A percentile compares a stretch with the other conserved stretches of the same genome.
phyloP scores from a whole-genome alignment of 2,888 invertebrate species.

The Phaedon cochleariae region DNA sequence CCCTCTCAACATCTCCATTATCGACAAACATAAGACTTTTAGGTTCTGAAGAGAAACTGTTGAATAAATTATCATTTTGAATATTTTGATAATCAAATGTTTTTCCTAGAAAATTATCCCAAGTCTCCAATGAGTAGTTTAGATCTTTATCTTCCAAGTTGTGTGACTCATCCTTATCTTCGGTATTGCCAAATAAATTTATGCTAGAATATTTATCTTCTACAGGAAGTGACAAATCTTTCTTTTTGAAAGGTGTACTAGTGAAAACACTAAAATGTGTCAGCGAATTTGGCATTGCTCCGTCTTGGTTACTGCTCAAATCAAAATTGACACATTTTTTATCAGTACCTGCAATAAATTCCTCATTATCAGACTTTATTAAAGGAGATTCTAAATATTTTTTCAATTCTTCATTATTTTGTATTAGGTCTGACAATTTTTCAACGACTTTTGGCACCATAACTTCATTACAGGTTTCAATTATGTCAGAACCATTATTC shows the following conservation, averaged over 20 bases:
- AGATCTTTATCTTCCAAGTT: constrained; percentile 35
- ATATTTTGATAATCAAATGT: constrained; percentile 55
- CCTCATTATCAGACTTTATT: neutral
- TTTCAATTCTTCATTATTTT: neutral
- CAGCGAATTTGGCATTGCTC: constrained; percentile 52
- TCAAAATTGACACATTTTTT: constrained; percentile 48
- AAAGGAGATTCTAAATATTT: neutral
- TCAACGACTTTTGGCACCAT: neutral
- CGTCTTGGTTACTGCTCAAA: constrained; percentile 52
- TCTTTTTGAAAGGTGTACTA: constrained; percentile 48
- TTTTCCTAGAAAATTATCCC: constrained; percentile 61
- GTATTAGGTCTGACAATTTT: neutral
- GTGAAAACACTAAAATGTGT: constrained; percentile 52
- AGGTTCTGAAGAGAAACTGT: constrained; percentile 55
- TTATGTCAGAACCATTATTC: neutral
- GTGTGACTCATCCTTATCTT: constrained; percentile 42
- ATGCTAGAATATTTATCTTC: constrained; percentile 42
- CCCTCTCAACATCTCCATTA: constrained; percentile 28
- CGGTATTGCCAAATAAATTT: constrained; percentile 38
- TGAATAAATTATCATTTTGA: constrained; percentile 49
- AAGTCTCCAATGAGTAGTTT: constrained; percentile 60
- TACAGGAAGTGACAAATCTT: constrained; percentile 27
- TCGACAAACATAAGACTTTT: constrained; percentile 55
- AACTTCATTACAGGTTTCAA: neutral
- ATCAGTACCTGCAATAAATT: neutral